Evolutionary conservation across 2,888 invertebrate genomes (phyloP), one percentile per base, ranked within the genome.

Genomic region (Drosophila greeni): DNA sequence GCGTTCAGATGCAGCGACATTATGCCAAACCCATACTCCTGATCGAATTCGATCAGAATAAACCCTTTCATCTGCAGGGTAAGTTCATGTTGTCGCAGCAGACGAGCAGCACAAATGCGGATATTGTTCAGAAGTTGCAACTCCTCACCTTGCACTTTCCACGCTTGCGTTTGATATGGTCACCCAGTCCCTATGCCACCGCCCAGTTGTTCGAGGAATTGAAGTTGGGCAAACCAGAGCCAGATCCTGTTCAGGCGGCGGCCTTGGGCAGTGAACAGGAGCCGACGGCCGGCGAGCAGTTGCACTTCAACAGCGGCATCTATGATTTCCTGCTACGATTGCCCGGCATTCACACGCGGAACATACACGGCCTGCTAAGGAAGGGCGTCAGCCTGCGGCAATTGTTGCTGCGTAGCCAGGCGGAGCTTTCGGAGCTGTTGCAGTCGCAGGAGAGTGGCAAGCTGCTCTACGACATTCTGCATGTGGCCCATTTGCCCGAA

Each of bases 111-210:
- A 80, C 87, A 1, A 94, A 92, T 78, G 92, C 93, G 52, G 95
- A 96, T 78, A 92, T 97, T 40, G 94, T 95, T 81, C 93, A 96
- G 73, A 96, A 96, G 87, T 89, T 99, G 55, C 94, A 97, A 75
- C 90, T 99, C 34, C 91, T 99, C n/a, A 98, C 99, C 0, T 90
- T 99, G 75, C 96, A 98, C 87, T 98, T 99, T 89, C 98, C 99
- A 1, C 93, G 94, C 82, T 90, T 99, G 69, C 94, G 96, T 75
- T 90, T 99, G 9, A 94, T 99, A 34, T 99, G 99, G 99, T 98
- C 98, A 12, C 97, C 97, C 3, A 97, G 95, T 87, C 98, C 99
- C 0, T 95, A 97, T 87, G 97, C 97, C 37, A 97, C 97, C 0
- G 97, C 98, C 0, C 97, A 99, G 89, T 90, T 99, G 47, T 98